phyloP scores from a whole-genome alignment of 1,140 invertebrate species.

The Hypothenemus hampei region DNA sequence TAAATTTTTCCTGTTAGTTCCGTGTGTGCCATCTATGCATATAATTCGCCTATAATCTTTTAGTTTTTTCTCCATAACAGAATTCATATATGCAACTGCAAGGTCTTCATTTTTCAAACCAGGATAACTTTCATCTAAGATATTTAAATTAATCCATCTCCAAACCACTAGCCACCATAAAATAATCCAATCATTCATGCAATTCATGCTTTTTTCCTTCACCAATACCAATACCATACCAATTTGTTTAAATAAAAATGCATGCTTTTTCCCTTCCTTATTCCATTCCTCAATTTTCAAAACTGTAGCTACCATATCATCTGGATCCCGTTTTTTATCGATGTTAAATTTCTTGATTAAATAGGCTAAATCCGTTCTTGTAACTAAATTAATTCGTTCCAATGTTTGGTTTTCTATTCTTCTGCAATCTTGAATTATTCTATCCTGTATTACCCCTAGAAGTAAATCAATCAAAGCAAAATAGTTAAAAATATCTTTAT shows the following conservation, averaged over 20 bases:
- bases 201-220: neutral
- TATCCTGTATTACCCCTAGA: too few species aligned
- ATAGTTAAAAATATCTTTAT: too few species aligned
- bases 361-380: constrained; percentile 8
- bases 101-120: constrained; percentile 14
- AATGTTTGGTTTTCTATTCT: too few species aligned
- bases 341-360: constrained; percentile 22
- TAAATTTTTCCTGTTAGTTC: constrained; percentile 19
- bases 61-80: constrained; percentile 23
- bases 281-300: constrained; percentile 26
- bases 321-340: constrained; percentile 10
- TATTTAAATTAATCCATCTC: neutral
- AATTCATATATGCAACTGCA: constrained; percentile 18
- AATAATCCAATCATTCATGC: constrained; percentile 1
- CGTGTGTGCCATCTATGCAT: constrained; percentile 28
- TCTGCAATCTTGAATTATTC: too few species aligned
- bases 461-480: too few species aligned
- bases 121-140: constrained; percentile 4
- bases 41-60: constrained; percentile 16
- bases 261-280: constrained; percentile 18
- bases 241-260: constrained; percentile 22
- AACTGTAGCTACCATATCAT: constrained; percentile 18
- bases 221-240: constrained; percentile 16
- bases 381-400: too few species aligned
- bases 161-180: neutral